Conservation (phyloP, 2,797 vertebrate genomes). For the Lagodon rhomboides region DNA sequence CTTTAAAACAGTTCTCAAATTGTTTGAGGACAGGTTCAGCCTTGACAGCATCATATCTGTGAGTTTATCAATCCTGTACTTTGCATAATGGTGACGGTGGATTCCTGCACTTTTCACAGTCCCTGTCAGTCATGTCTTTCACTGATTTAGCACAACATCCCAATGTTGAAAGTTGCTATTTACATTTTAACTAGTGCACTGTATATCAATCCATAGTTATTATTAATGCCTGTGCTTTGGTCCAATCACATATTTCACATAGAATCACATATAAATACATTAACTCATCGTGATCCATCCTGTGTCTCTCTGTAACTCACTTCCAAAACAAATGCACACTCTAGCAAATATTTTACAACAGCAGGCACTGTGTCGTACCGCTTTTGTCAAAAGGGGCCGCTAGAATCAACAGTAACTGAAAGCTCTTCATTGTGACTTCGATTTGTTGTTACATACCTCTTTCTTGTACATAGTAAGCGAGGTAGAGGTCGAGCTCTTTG, state of each 20-base stretch:
- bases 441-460: conserved; percentile 87
- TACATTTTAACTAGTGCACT: background rate
- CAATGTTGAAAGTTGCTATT: background rate
- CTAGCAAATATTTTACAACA: no score
- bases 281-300: no score
- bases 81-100: background rate
- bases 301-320: no score
- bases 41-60: no score
- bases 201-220: background rate
- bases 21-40: background rate
- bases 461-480: conserved; percentile 97
- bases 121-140: background rate
- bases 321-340: no score
- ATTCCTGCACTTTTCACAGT: background rate
- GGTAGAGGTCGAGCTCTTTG: conserved; percentile 98
- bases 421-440: no score
- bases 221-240: no score
- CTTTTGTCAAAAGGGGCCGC: no score
- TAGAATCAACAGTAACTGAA: no score
- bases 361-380: no score
- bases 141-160: background rate
- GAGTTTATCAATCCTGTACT: background rate
- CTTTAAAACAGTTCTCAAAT: background rate
- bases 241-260: no score
- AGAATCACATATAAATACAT: no score